A percentile compares a stretch with the other conserved stretches of the same genome.
Conservation (phyloP, 2,888 invertebrate genomes). For the Ormyrus rosae region DNA sequence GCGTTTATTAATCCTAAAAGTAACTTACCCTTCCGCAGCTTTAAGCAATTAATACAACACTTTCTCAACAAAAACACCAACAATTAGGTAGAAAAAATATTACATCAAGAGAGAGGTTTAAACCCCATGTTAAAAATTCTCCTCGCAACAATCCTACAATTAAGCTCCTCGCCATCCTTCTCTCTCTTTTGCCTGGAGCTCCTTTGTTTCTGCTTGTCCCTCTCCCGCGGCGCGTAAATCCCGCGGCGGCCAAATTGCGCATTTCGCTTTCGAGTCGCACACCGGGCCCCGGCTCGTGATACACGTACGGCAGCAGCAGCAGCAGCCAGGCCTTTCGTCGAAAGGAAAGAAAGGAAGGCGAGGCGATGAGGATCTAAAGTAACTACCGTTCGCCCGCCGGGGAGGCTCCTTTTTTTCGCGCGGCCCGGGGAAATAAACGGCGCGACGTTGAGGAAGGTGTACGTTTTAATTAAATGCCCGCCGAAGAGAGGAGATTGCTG, state of each 20-base stretch:
- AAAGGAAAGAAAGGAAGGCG: neutral
- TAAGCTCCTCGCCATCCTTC: neutral
- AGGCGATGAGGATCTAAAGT: conserved; percentile 20
- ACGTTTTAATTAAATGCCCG: conserved; percentile 45
- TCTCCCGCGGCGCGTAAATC: conserved; percentile 14
- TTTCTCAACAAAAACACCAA: no score
- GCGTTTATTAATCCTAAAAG: no score
- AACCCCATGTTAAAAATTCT: neutral
- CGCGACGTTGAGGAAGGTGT: conserved; percentile 4
- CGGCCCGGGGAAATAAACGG: conserved; percentile 9
- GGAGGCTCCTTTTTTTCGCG: neutral
- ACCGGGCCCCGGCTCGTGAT: no score
- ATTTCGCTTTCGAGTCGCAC: conserved; percentile 7
- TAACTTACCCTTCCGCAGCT: no score
- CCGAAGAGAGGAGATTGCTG: conserved; percentile 4
- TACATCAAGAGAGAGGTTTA: no score
- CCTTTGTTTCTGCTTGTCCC: neutral
- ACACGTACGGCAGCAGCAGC: no score
- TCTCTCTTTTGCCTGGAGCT: neutral
- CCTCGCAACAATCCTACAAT: neutral
- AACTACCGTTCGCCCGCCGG: conserved; percentile 31
- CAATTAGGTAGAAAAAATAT: no score
- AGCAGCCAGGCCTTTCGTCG: neutral
- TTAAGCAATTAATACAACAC: no score
- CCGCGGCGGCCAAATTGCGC: conserved; percentile 11